Evolutionary conservation across 2,888 invertebrate genomes (phyloP).

Genomic region (Nephrocerus scutellatus): DNA sequence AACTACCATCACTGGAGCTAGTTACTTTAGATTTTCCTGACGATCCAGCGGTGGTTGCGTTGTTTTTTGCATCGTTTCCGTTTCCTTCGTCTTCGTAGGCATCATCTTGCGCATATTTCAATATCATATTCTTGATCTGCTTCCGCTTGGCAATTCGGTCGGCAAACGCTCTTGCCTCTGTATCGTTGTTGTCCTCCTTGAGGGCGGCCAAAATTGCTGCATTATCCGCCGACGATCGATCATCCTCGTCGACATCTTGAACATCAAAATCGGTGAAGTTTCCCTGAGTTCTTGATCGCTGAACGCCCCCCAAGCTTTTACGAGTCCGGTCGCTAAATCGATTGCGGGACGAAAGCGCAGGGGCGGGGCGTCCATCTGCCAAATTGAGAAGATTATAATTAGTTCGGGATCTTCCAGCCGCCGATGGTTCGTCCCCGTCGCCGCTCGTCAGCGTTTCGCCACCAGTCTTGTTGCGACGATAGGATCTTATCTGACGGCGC

Average conservation of each 20-base stretch:
- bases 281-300: conserved; percentile 32
- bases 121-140: conserved; percentile 74
- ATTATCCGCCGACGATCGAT: conserved; percentile 51
- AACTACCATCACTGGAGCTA: conserved; percentile 22
- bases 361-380: conserved; percentile 20
- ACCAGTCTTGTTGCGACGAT: conserved; percentile 34
- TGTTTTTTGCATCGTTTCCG: conserved; percentile 13
- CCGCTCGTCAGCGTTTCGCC: conserved; percentile 21
- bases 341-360: conserved; percentile 27
- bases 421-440: conserved; percentile 9
- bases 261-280: conserved; percentile 40
- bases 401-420: conserved; percentile 19
- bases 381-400: no score
- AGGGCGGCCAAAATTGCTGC: conserved; percentile 49
- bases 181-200: conserved; percentile 46
- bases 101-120: conserved; percentile 75
- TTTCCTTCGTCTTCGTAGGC: conserved; percentile 45
- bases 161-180: conserved; percentile 50
- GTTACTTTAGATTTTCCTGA: conserved; percentile 22
- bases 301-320: conserved; percentile 22
- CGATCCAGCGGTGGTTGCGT: no score
- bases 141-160: conserved; percentile 75
- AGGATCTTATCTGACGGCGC: conserved; percentile 28
- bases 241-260: conserved; percentile 46
- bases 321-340: conserved; percentile 36